These are phyloP conservation scores for Pocillopora verrucosa DNA, from an alignment of 64 coral and sea anemone genomes.

Conservation along the genomic window DNA sequence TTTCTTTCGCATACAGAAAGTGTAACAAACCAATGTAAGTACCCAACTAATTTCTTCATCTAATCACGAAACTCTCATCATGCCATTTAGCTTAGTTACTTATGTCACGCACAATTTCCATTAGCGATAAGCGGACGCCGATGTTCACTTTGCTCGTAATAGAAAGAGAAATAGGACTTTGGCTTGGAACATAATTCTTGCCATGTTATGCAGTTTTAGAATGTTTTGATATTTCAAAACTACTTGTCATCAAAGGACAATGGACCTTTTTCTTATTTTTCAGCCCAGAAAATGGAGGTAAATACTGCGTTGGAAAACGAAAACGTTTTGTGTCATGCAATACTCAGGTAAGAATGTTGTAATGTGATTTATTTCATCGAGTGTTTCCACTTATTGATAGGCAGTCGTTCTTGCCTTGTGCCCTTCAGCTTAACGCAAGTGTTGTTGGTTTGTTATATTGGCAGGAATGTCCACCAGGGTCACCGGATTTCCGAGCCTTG, in stretches of 20 bases:
- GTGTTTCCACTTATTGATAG: background rate
- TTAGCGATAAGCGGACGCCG: no score
- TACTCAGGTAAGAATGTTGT: slow-evolving; percentile 44
- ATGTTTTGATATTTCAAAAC: background rate
- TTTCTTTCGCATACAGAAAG: slow-evolving; percentile 55
- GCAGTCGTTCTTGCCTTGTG: background rate
- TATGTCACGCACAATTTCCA: no score
- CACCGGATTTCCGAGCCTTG: slow-evolving; percentile 60
- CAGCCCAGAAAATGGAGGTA: slow-evolving; percentile 82
- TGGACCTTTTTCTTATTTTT: background rate
- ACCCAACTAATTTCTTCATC: background rate
- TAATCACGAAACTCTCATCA: background rate
- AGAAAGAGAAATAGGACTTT: background rate
- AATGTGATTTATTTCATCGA: background rate
- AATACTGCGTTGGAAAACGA: slow-evolving; percentile 65
- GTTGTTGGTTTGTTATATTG: background rate
- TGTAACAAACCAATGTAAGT: slow-evolving; percentile 88
- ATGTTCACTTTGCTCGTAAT: background rate
- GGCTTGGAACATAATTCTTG: no score
- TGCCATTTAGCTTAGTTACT: no score
- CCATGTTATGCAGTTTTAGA: background rate
- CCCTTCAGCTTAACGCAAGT: background rate
- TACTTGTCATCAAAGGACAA: background rate
- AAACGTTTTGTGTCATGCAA: slow-evolving; percentile 80
- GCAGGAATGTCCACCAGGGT: slow-evolving; percentile 60